phyloP scores from a whole-genome alignment of 2,113 vertebrate genomes.

The Meriones unguiculatus region DNA sequence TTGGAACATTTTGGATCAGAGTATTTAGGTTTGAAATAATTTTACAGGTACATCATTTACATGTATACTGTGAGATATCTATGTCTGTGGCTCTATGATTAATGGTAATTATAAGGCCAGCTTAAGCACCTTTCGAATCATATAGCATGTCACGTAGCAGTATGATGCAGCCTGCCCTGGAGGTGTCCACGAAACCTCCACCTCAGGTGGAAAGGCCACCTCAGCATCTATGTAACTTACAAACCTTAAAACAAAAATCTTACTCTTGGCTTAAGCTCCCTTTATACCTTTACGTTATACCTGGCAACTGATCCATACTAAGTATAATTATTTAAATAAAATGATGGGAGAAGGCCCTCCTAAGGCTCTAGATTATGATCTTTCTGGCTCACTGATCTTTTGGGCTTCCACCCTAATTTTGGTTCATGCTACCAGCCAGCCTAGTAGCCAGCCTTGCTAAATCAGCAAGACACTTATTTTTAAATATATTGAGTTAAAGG shows the following conservation, averaged over 20 bases:
- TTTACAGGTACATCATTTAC: neutral
- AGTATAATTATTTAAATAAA: neutral
- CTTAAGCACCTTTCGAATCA: neutral
- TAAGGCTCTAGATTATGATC: neutral
- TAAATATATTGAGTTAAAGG: neutral
- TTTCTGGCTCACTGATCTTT: neutral
- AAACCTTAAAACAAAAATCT: neutral
- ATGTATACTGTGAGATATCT: neutral
- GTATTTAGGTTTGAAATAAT: slow-evolving; percentile 22
- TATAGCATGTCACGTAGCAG: neutral
- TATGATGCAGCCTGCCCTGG: neutral
- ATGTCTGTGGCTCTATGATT: neutral
- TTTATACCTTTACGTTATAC: neutral
- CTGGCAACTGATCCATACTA: neutral
- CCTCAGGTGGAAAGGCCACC: neutral
- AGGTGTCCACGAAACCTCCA: neutral
- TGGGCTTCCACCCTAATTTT: neutral
- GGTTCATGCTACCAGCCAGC: neutral
- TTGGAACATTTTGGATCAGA: slow-evolving; percentile 43
- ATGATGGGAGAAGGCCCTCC: neutral
- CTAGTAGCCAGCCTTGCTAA: neutral
- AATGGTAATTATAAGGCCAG: neutral
- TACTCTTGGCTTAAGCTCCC: neutral
- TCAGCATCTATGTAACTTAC: neutral
- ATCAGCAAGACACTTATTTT: neutral